Conservation (phyloP, 2,888 invertebrate species). For the Macropis europaea region DNA sequence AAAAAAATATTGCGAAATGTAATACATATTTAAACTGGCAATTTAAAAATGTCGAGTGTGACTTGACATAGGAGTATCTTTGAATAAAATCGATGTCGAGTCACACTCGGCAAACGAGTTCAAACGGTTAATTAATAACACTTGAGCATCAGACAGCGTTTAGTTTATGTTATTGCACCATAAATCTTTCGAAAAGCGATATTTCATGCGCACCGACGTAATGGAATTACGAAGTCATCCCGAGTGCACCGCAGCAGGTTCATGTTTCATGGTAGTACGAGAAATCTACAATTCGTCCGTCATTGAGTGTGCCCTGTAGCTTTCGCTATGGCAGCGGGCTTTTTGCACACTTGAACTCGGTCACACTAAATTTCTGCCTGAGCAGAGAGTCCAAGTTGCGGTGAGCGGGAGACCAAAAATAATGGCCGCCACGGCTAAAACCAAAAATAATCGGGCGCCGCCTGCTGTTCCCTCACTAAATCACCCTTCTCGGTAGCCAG, state of each 20-base stretch:
- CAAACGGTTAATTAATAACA: too few relatives aligned
- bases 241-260: conserved; percentile 8
- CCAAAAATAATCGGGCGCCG: conserved; percentile 78
- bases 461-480: conserved; percentile 74
- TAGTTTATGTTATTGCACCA: neutral
- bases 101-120: too few relatives aligned
- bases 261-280: conserved; percentile 21
- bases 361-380: conserved; percentile 66
- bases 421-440: conserved; percentile 72
- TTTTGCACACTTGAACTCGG: conserved; percentile 60
- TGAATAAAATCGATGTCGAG: too few relatives aligned
- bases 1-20: too few relatives aligned
- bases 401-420: conserved; percentile 67
- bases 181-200: too few relatives aligned
- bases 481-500: conserved; percentile 69
- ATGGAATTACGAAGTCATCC: conserved; percentile 10
- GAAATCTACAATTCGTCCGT: conserved; percentile 36
- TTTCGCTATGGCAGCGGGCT: conserved; percentile 45
- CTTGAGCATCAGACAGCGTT: too few relatives aligned
- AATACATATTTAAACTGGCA: too few relatives aligned
- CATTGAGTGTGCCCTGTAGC: conserved; percentile 32
- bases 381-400: conserved; percentile 56
- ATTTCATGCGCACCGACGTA: too few relatives aligned
- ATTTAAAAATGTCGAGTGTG: too few relatives aligned
- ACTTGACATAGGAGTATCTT: too few relatives aligned